A percentile compares a stretch with the other conserved stretches of the same genome.
phyloP scores from a whole-genome alignment of 2,113 vertebrate species.

The Apteryx owenii region DNA sequence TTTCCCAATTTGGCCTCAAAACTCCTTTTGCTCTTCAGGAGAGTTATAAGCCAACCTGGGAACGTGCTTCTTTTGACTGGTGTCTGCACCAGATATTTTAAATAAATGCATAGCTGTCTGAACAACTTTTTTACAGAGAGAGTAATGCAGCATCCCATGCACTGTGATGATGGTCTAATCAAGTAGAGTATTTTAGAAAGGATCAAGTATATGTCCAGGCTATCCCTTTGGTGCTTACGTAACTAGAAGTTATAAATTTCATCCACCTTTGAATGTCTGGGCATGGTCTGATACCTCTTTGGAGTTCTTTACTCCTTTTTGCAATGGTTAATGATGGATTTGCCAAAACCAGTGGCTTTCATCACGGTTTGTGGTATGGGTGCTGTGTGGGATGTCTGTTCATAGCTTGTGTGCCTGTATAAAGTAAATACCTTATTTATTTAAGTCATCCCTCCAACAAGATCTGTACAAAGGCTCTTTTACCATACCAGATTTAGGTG shows the following conservation, averaged over 20 bases:
- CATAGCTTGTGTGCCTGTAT: neutral
- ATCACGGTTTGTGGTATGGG: neutral
- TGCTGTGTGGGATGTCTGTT: neutral
- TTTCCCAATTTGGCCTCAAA: neutral
- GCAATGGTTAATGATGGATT: neutral
- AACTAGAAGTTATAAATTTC: neutral
- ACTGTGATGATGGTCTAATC: neutral
- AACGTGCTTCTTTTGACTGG: neutral
- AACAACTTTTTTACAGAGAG: neutral
- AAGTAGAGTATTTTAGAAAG: neutral
- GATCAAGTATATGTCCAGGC: neutral
- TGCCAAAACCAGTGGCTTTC: neutral
- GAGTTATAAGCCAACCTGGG: neutral
- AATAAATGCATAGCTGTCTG: neutral
- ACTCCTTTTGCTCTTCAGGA: neutral
- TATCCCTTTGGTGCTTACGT: neutral
- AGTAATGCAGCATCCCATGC: fast-evolving
- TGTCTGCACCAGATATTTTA: neutral
- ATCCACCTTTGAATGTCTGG: neutral
- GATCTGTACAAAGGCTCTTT: neutral
- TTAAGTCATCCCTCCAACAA: neutral
- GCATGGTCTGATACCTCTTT: neutral
- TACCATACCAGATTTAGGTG: neutral
- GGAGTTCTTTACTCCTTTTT: neutral
- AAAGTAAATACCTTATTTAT: neutral